These are phyloP conservation scores for Sebastiscus albofasciatus DNA, from an alignment of 2,797 vertebrate genomes.

Conservation along the genomic window DNA sequence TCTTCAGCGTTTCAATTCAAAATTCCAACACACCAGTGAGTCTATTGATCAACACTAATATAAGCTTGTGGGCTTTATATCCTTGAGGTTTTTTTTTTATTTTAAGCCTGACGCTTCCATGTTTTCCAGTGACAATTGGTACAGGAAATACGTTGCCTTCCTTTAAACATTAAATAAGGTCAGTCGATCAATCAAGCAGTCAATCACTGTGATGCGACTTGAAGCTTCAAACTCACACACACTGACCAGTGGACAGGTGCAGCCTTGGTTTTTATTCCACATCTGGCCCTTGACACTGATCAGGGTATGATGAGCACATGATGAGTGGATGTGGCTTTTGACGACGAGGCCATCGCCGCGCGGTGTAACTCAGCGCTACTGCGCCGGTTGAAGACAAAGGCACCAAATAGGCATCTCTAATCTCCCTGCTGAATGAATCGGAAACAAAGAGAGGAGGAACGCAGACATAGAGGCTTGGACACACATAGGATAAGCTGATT, in stretches of 20 bases:
- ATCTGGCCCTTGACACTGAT: constrained; percentile 39
- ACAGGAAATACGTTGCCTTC: background rate
- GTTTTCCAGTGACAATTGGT: background rate
- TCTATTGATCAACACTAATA: background rate
- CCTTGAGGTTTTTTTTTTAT: constrained; percentile 7
- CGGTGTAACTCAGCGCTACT: constrained; percentile 58
- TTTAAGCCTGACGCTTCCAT: background rate
- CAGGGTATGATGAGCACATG: constrained; percentile 28
- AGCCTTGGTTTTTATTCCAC: constrained; percentile 13
- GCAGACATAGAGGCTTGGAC: constrained; percentile 80
- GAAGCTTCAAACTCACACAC: constrained; percentile 9
- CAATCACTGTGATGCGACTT: background rate
- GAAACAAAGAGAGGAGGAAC: constrained; percentile 82
- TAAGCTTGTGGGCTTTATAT: background rate
- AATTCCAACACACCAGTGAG: background rate
- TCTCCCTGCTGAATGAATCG: constrained; percentile 83
- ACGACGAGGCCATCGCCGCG: constrained; percentile 37
- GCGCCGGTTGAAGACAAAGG: constrained; percentile 78
- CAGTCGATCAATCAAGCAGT: constrained; percentile 24
- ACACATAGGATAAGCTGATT: constrained; percentile 85
- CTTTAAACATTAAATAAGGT: constrained; percentile 39
- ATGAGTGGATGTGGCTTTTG: constrained; percentile 39
- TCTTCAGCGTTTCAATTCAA: background rate
- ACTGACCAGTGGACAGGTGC: constrained; percentile 8
- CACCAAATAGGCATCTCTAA: constrained; percentile 85